A percentile compares a stretch with the other conserved stretches of the same genome.
Evolutionary conservation across 2,113 vertebrate genomes (phyloP).

Genomic region (Coturnix japonica): DNA sequence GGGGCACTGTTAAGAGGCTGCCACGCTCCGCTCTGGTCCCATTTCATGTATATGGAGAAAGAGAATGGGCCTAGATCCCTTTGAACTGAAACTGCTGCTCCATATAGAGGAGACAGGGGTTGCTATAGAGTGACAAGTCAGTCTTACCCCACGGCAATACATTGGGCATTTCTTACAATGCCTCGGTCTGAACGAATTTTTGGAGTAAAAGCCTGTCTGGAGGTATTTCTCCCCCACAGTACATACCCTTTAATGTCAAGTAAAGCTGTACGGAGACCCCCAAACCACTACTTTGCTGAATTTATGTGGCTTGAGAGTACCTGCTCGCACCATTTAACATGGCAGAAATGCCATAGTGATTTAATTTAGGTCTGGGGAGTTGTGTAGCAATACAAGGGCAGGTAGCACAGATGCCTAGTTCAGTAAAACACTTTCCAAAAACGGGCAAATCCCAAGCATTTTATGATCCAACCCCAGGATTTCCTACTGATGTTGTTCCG

Average conservation of each 20-base stretch:
- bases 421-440: background rate
- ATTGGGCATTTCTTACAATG: slow-evolving; percentile 10
- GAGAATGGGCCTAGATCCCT: slow-evolving; percentile 56
- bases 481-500: background rate
- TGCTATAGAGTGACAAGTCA: slow-evolving; percentile 53
- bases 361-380: slow-evolving; percentile 43
- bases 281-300: slow-evolving; percentile 48
- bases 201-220: slow-evolving; percentile 41
- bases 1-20: slow-evolving; percentile 67
- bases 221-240: slow-evolving; percentile 45
- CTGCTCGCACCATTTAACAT: slow-evolving; percentile 36
- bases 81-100: slow-evolving; percentile 67
- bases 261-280: slow-evolving; percentile 36
- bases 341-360: slow-evolving; percentile 45
- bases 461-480: background rate
- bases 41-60: slow-evolving; percentile 70
- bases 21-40: slow-evolving; percentile 65
- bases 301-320: slow-evolving; percentile 55
- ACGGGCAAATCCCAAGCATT: background rate
- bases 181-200: slow-evolving; percentile 32
- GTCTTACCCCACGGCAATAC: slow-evolving; percentile 35
- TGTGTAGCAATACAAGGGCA: slow-evolving; percentile 13
- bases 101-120: slow-evolving; percentile 6
- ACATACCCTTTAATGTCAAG: slow-evolving; percentile 45
- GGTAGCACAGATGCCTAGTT: background rate